Evolutionary conservation across 2,888 invertebrate genomes (phyloP).

Genomic region (Plagodis pulveraria): DNA sequence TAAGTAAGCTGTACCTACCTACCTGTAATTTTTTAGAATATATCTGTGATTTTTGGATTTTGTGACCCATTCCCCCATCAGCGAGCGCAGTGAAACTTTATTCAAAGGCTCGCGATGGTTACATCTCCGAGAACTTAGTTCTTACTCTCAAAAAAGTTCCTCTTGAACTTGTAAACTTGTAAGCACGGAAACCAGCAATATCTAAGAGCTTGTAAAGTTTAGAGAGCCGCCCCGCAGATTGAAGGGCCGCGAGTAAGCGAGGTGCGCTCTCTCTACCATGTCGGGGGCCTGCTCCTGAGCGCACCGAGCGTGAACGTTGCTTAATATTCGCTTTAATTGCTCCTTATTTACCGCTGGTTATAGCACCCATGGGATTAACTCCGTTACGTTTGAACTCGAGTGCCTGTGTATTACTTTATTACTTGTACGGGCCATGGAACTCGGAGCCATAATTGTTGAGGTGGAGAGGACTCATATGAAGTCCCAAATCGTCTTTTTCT

Average conservation of each 20-base stretch:
- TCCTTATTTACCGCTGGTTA: conserved; percentile 26
- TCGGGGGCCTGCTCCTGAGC: conserved; percentile 7
- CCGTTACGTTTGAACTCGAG: conserved; percentile 16
- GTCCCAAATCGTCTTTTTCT: too few species aligned
- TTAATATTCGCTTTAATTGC: conserved; percentile 28
- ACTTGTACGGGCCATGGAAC: conserved; percentile 1
- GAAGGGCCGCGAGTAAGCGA: conserved; percentile 15
- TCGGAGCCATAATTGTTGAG: neutral
- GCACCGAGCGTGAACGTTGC: conserved; percentile 23
- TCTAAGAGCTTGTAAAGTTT: neutral
- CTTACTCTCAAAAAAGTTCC: too few species aligned
- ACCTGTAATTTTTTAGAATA: too few species aligned
- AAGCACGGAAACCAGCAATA: neutral
- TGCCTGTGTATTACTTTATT: conserved; percentile 18
- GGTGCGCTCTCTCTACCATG: conserved; percentile 29
- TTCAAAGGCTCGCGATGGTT: too few species aligned
- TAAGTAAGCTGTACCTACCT: too few species aligned
- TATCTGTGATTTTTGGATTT: too few species aligned
- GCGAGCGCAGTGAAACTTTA: too few species aligned
- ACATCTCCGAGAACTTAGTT: too few species aligned
- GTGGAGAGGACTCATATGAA: neutral
- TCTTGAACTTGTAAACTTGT: too few species aligned
- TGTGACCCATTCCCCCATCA: too few species aligned
- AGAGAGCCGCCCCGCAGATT: conserved; percentile 6
- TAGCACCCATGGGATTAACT: conserved; percentile 16